Conservation (phyloP, 2,113 vertebrate species). For the Tonatia bakeri region DNA sequence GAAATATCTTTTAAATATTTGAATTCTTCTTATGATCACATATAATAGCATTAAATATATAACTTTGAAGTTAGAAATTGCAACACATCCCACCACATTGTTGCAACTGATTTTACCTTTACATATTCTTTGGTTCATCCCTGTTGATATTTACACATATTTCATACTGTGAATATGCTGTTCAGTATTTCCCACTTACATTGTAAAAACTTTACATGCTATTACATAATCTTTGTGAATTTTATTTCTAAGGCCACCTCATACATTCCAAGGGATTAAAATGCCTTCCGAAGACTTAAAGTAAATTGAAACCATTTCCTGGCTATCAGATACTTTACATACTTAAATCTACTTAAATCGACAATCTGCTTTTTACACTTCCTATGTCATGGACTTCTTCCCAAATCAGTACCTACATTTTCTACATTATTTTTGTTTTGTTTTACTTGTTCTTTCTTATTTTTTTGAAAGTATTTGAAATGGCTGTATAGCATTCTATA, state of each 20-base stretch:
- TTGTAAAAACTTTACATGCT: background rate
- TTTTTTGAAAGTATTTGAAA: conserved; percentile 13
- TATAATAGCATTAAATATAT: background rate
- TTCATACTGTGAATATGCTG: background rate
- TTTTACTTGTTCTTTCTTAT: background rate
- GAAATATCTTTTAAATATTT: background rate
- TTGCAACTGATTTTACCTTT: background rate
- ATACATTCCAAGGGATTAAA: background rate
- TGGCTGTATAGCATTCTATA: background rate
- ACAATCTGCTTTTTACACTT: background rate
- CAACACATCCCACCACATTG: background rate
- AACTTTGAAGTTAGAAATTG: background rate
- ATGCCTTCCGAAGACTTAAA: background rate
- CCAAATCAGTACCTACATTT: background rate
- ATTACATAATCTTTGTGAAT: background rate
- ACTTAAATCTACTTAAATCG: background rate
- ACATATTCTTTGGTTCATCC: background rate
- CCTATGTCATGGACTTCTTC: background rate
- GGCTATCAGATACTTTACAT: background rate
- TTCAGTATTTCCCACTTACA: background rate
- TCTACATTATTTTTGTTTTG: background rate
- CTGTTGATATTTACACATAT: background rate
- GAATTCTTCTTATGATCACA: background rate
- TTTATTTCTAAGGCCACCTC: background rate
- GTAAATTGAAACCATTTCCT: background rate